These are phyloP conservation scores for Mormyrus lacerda DNA, from an alignment of 2,113 vertebrate genomes.

Conservation along the genomic window DNA sequence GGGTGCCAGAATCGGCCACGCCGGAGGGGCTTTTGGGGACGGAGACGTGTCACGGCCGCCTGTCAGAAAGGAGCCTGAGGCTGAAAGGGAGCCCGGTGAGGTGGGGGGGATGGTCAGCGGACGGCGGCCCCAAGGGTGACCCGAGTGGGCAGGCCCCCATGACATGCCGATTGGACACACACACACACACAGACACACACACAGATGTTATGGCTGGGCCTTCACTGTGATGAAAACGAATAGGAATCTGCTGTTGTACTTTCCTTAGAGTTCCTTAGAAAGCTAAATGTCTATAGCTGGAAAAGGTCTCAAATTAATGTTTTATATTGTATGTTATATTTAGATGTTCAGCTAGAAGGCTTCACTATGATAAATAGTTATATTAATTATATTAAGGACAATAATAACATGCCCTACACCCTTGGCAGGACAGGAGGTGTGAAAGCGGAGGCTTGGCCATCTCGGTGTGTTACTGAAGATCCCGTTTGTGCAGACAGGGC, in stretches of 20 bases:
- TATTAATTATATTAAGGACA: background rate
- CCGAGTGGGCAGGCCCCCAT: background rate
- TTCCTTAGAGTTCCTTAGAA: background rate
- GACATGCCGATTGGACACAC: background rate
- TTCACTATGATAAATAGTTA: background rate
- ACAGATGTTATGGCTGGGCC: background rate
- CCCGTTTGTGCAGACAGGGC: constrained; percentile 44
- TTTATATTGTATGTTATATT: background rate
- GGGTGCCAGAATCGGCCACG: constrained; percentile 74
- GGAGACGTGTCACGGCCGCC: background rate
- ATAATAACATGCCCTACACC: background rate
- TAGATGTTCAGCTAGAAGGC: background rate
- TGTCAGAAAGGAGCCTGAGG: background rate
- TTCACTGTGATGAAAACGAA: background rate
- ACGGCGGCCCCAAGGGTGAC: background rate
- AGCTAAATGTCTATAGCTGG: background rate
- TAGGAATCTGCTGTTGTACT: background rate
- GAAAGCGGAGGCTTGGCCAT: background rate
- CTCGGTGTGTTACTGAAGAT: background rate
- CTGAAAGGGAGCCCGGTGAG: background rate
- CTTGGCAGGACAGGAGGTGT: background rate
- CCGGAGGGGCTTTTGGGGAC: constrained; percentile 68
- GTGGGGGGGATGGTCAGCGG: background rate
- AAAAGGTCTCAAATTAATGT: background rate
- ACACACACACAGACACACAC: background rate